Evolutionary conservation across 2,797 vertebrate genomes (phyloP), one percentile per base, ranked within the genome.

Genomic region (Monodelphis domestica): DNA sequence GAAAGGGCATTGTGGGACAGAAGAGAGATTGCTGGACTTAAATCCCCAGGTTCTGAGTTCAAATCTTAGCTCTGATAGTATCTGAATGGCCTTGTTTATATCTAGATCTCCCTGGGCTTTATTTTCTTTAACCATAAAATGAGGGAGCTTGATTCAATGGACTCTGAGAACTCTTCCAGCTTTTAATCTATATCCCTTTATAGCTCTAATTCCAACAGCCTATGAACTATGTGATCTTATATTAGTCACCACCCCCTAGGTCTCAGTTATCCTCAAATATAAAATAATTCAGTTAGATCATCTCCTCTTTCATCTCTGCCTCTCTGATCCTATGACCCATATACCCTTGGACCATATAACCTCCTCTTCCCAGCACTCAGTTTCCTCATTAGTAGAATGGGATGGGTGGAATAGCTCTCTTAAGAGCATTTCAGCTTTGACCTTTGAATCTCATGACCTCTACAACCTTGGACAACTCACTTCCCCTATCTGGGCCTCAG

Each of bases 381-480:
- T 78, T 78, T 78, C 5, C 17, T 78, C 17, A 45, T 45, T 78
- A 24, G 7, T 45, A 45, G 45, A 78, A 45, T 21, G 63, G 78
- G 5, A 17, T 17, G 17, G 24, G 14, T 24, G 21, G n/a, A 45
- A 38, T 24, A 45, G n/a, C 38, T 45, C 7, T 78, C 38, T 45
- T 10, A 45, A 78, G 63, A 10, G 70, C 21, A 87, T 2, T 51
- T 2, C 0, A 53, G 30, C 55, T 21, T 63, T 7, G 54, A 54
- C 15, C 3, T 26, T 59, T 0, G 3, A 29, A 28, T 33, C 51
- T 21, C 50, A 1, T 0, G 0, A 53, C 12, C 7, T 3, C 45
- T 38, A 45, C 45, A n/a, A 78, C 70, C 70, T 45, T 78, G 70
- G 70, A 45, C 70, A 78, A 2, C 38, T 45, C 59, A 63, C 30